Percentiles rank a stretch among this genome's conserved stretches.
phyloP scores from a whole-genome alignment of 2,797 vertebrate species.

The Lemur catta region DNA sequence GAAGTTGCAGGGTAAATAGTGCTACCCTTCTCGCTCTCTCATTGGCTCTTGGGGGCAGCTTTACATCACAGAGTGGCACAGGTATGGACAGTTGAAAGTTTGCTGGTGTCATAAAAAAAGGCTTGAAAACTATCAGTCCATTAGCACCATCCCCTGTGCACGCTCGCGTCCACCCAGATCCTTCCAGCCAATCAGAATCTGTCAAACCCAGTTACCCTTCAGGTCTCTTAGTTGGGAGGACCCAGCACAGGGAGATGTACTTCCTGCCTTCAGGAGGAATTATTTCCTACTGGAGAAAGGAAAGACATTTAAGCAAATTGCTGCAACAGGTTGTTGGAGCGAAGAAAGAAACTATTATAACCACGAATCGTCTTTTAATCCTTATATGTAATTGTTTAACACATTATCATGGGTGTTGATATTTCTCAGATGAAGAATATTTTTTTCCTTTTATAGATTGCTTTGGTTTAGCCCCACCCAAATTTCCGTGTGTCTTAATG shows the following conservation, averaged over 20 bases:
- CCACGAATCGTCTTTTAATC: not conserved
- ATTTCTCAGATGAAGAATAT: not conserved
- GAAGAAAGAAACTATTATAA: not conserved
- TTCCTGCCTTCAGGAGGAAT: not conserved
- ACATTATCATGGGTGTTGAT: too few species aligned
- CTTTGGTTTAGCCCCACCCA: not conserved
- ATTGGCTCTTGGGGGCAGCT: not conserved
- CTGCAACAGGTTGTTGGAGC: too few species aligned
- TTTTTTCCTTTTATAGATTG: not conserved
- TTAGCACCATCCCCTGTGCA: accelerated
- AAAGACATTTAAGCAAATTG: too few species aligned
- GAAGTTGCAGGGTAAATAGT: accelerated
- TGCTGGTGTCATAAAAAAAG: not conserved
- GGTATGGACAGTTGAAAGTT: not conserved
- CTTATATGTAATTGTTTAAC: accelerated
- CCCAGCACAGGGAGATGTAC: accelerated
- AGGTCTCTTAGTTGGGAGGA: not conserved
- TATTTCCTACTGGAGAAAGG: not conserved
- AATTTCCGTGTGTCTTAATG: not conserved
- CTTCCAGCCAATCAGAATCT: not conserved
- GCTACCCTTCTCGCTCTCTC: too few species aligned
- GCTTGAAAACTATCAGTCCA: not conserved
- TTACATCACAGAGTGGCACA: accelerated
- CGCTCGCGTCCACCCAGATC: accelerated
- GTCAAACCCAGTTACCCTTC: accelerated